Percentiles rank a stretch among this genome's conserved stretches.
Evolutionary conservation across 92 coral and sea anemone species (phyloP).

Genomic region (Anthopleura xanthogrammica): DNA sequence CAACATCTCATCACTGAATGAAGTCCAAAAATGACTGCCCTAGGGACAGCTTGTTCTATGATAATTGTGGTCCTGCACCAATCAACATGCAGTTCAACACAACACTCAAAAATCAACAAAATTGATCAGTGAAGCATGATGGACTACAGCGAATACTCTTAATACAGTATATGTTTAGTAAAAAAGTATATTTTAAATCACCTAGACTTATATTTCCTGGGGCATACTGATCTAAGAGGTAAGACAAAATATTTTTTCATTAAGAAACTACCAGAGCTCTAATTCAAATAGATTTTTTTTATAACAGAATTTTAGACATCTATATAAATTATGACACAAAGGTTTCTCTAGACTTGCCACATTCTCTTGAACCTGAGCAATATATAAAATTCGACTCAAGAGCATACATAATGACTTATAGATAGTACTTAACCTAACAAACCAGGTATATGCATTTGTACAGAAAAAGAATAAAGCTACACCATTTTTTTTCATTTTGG

Average conservation of each 20-base stretch:
- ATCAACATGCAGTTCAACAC: constrained; percentile 23
- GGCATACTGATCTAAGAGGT: background rate
- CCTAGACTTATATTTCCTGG: background rate
- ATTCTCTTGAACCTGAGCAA: background rate
- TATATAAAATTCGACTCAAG: background rate
- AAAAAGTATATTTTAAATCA: background rate
- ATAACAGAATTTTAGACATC: background rate
- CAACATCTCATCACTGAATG: constrained; percentile 36
- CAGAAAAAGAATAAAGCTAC: background rate
- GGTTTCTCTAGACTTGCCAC: background rate
- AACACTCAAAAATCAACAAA: constrained; percentile 23
- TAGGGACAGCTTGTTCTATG: constrained; percentile 1
- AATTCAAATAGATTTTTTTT: background rate
- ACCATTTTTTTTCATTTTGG: background rate
- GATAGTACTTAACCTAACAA: background rate
- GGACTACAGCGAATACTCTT: constrained; percentile 9
- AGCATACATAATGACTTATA: background rate
- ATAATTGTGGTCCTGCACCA: constrained; percentile 19
- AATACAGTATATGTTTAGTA: constrained; percentile 12
- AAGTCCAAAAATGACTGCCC: constrained; percentile 21
- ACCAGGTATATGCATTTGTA: background rate
- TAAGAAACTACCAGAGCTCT: background rate
- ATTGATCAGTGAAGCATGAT: constrained; percentile 35
- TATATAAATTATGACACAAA: background rate
- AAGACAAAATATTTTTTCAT: constrained; percentile 8